Base-by-base conservation (phyloP, 2,113 vertebrate genomes). In the Hemibagrus wyckioides region DNA sequence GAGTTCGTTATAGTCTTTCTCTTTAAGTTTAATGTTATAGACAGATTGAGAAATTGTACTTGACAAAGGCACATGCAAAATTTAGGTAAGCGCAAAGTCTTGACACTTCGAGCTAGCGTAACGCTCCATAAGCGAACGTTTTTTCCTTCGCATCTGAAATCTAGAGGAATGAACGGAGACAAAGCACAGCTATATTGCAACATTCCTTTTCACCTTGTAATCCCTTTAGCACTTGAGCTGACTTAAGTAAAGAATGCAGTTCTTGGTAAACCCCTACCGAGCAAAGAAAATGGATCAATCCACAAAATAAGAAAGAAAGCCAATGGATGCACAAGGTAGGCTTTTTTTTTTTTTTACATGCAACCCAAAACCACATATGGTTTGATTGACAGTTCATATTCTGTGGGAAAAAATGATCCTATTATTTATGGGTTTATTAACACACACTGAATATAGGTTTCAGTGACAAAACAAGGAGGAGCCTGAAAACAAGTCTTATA, bases 161-260 rank as follows among this genome's bases (percentile, higher is more conserved):
- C 9, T 44, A 67, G 71, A 82, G 61, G 80, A 87, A 61, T 28
- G 39, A 90, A 87, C 52, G 36, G 67, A 73, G 28, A 83, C 88
- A 91, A 90, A 91, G 87, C 39, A 11, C 39, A 65, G 54, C 87
- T 75, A 92, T 92, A 94, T 92, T 93, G 91, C 93, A 94, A 93
- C 94, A 95, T 94, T 94, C 94, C 91, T 89, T 86, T 88, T 85
- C 86, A 83, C 79, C 63, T 71, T 81, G 41, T 94, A 95, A 95
- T 95, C 94, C 92, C 92, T 92, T 95, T 92, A 94, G 85, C 91
- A 85, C 54, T 93, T 92, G 94, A 95, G 88, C 91, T 93, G 92
- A 85, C 89, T 76, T 88, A 79, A 85, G 92, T 56, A 84, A 92
- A 94, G 93, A 95, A 94, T 93, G 88, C 77, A 89, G 92, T 91